Percentiles rank a stretch among this genome's conserved stretches.
Conservation (phyloP, 2,797 vertebrate genomes). For the Petrocephalus schoutedeni region DNA sequence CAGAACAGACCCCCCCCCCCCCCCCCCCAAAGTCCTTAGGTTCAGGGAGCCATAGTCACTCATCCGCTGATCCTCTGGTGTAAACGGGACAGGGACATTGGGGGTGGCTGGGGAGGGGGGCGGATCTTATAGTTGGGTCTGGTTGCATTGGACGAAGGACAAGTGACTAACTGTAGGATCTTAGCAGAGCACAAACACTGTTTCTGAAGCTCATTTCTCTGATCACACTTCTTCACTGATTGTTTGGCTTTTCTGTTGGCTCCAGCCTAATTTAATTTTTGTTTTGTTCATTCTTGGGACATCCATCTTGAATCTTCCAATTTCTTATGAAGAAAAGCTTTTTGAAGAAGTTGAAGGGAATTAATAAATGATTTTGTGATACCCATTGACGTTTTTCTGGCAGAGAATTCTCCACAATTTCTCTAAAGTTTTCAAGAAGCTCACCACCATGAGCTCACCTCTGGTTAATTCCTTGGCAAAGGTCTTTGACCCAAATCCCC, state of each 20-base stretch:
- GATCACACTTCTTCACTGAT: neutral
- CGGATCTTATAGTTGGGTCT: constrained; percentile 20
- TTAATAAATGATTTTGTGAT: neutral
- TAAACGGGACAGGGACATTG: constrained; percentile 24
- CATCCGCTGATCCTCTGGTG: constrained; percentile 33
- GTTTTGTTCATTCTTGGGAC: neutral
- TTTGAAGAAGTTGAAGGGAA: neutral
- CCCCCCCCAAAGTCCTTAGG: neutral
- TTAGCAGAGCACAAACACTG: neutral
- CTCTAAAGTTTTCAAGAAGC: neutral
- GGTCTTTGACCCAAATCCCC: constrained; percentile 68
- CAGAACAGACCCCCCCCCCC: constrained; percentile 41
- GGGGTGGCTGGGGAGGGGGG: constrained; percentile 33
- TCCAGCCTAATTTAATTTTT: neutral
- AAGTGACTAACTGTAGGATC: neutral
- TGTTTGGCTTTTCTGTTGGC: neutral
- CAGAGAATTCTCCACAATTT: neutral
- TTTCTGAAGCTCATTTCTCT: neutral
- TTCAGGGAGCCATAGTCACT: constrained; percentile 36
- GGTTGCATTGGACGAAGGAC: neutral
- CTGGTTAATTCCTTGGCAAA: constrained; percentile 76
- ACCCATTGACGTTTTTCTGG: neutral
- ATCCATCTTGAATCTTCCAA: neutral
- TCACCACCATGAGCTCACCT: constrained; percentile 55
- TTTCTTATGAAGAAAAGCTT: neutral